Base-by-base conservation (phyloP, 2,113 vertebrate genomes). In the Cyrtonyx montezumae region DNA sequence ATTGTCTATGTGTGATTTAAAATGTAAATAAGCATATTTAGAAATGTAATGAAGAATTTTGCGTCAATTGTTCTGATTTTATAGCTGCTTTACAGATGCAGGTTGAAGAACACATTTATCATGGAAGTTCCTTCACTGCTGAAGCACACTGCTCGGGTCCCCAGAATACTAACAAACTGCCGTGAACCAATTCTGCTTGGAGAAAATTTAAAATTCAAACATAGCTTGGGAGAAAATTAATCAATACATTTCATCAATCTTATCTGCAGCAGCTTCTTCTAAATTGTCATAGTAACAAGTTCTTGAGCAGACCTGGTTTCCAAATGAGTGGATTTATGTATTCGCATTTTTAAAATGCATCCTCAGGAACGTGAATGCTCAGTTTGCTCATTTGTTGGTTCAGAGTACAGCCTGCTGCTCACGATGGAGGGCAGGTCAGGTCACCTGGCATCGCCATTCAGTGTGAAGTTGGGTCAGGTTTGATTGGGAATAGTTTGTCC, bases 21-120 rank as follows among this genome's bases (percentile, higher is more conserved):
- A 98, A 98, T 98, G 97, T 98, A 98, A 98, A 98, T 98, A 98
- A 97, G 98, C 97, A 93, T 98, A 96, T 97, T 97, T 97, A 97
- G 97, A 97, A 98, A 97, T 84, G 63, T 97, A 97, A 97, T 97
- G 95, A 97, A 98, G 97, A 97, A 74, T 95, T 98, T 97, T 97
- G 96, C 97, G 96, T 97, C 97, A 96, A 97, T 98, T 98, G 97
- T 97, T 98, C 90, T 96, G 96, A 96, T 96, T 98, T 98, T 98
- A 97, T 97, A 95, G 96, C 97, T 96, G 61, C 96, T 97, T 97
- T 97, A 94, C 96, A 97, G 95, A 96, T 95, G 94, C 94, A 97
- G 96, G 95, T 97, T 97, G 98, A 90, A 96, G 96, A 97, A 88
- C 87, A 94, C 97, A 98, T 98, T 97, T 97, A 97, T 98, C 97